Base-by-base conservation (phyloP, 2,113 vertebrate species). In the Dissostichus mawsoni region DNA sequence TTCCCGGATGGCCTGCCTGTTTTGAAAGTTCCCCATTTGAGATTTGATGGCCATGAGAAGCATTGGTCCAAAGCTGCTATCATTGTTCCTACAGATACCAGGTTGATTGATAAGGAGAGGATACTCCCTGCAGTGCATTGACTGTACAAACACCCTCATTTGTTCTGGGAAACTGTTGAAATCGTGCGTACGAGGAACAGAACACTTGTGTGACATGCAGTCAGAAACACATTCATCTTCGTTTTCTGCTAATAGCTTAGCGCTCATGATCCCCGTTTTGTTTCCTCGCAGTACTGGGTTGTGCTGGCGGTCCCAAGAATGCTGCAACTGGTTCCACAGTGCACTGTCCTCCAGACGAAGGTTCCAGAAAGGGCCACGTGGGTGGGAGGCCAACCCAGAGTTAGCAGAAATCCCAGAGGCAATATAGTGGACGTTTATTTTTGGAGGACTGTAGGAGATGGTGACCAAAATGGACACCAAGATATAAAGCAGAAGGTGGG, bases 1-100 rank as follows among this genome's bases (percentile, higher is more conserved):
- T 85, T 96, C 94, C 11, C 96, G 94, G 47, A 96, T 96, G 62
- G 95, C 96, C 88, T 96, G 95, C 18, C 96, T 91, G 81, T 93
- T 94, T 84, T 95, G 94, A 84, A 96, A 96, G 88, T 95, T 95
- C 11, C 93, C 93, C 16, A 94, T 79, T 84, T 95, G 94, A 29
- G 95, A 95, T 85, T 95, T 96, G 72, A 96, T 68, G 47, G 95
- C 95, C 81, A 96, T 92, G 13, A 96, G 74, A 18, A 96, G 93
- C 82, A 91, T 84, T 1, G 93, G 92, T 23, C 50, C 73, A 25
- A 25, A 52, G 48, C 66, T 79, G 4, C 53, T 67, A 3, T 56
- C 64, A 33, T 88, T 86, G 16, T 20, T 75, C 23, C 29, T 62
- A 66, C 95, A 96, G 3, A 91, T 53, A 5, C 20, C 64, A 8